phyloP scores from a whole-genome alignment of 2,113 vertebrate species.

The Colius striatus region DNA sequence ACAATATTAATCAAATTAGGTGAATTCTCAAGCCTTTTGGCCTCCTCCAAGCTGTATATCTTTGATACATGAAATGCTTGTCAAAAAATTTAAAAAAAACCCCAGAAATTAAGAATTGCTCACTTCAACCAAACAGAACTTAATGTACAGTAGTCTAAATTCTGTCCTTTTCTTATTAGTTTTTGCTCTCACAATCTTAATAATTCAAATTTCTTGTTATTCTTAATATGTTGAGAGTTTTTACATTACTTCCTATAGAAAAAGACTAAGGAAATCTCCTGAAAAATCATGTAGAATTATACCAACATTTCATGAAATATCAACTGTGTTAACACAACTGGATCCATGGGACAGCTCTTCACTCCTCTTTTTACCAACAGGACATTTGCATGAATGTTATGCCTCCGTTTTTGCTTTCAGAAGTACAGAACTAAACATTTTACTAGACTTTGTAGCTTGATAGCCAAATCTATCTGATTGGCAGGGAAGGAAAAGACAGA shows the following conservation, averaged over 20 bases:
- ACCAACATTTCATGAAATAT: neutral
- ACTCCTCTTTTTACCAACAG: neutral
- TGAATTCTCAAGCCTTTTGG: neutral
- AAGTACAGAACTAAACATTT: neutral
- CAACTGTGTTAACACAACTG: neutral
- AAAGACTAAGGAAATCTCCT: neutral
- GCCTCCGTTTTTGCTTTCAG: neutral
- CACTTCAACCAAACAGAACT: neutral
- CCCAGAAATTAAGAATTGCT: neutral
- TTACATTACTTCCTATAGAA: neutral
- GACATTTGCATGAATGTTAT: neutral
- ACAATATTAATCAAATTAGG: neutral
- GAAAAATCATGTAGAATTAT: neutral
- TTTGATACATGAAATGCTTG: neutral
- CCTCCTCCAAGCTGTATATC: neutral
- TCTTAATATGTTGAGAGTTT: neutral
- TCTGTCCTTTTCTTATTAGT: neutral
- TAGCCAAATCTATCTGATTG: neutral
- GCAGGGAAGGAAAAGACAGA: neutral
- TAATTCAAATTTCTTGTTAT: neutral
- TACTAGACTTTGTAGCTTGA: neutral
- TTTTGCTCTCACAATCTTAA: neutral
- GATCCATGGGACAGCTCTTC: neutral
- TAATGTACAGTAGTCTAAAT: neutral
- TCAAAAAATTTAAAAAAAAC: neutral